Evolutionary conservation across 1,140 invertebrate species (phyloP), one percentile per base, ranked within the genome.

Genomic region (Caerostris darwini): DNA sequence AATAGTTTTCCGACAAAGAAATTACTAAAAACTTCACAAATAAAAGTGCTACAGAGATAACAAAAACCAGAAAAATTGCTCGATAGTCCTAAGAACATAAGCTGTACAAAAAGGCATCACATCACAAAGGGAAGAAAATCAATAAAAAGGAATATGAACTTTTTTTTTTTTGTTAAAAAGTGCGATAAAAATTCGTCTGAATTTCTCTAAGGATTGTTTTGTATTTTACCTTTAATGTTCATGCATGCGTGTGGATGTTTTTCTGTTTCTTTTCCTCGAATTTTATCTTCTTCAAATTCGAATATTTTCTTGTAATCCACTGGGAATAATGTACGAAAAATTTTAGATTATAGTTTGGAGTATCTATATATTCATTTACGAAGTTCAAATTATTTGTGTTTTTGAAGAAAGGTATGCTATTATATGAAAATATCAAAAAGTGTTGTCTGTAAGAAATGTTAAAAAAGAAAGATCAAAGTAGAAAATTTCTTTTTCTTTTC

Each of bases 1-100:
- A 77, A 77, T 77, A 77, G 71, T 77, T 53, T 77, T 77, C 71
- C 53, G 34, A 10, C 71, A 77, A 77, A 77, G 34, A 77, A 77
- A 77, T 77, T 77, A 77, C 71, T 50, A 77, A 53, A 19, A 71
- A 77, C 19, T 77, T 7, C 8, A 77, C 69, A 77, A 77, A 77
- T 77, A 77, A 53, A 77, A 53, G 71, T 77, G 71, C 12, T 77
- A 34, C 8, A 77, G 34, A 19, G 8, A 77, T 77, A 53, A 77
- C 10, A 19, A 71, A 71, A 71, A 71, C n/a, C 34, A 5, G 71
- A 12, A 50, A 14, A 77, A 77, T 77, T 77, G 19, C 71, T 53
- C 34, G 53, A 14, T 53, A 53, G 8, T 77, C 50, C 71, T 34
- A 10, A 50, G 71, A 77, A 77, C 12, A 53, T 77, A 34, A 77